These are phyloP conservation scores for Ligdia adustata DNA, from an alignment of 2,888 invertebrate species.

Conservation along the genomic window DNA sequence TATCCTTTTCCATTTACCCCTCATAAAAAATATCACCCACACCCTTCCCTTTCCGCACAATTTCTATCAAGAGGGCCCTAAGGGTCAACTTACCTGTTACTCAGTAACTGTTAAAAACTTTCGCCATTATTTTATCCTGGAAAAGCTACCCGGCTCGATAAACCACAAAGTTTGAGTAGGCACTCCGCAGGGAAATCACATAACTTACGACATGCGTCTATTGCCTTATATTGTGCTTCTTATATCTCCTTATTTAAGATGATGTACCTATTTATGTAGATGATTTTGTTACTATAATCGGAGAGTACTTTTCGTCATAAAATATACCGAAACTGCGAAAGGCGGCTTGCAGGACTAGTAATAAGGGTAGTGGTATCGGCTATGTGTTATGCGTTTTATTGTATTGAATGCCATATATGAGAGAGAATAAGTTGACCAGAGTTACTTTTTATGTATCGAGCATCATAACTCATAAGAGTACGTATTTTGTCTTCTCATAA, in stretches of 20 bases:
- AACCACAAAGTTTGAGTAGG: conserved; percentile 32
- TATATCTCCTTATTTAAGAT: conserved; percentile 19
- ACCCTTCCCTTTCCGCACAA: conserved; percentile 14
- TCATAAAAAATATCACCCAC: conserved; percentile 11
- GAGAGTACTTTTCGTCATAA: conserved; percentile 16
- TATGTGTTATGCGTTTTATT: too few species aligned
- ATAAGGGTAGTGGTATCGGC: not conserved
- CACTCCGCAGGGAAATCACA: conserved; percentile 34
- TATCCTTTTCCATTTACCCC: not conserved
- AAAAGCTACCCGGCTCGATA: conserved; percentile 33
- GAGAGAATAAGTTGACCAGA: too few species aligned
- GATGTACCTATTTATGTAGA: conserved; percentile 13
- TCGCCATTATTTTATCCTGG: conserved; percentile 26
- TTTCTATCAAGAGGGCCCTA: conserved; percentile 19
- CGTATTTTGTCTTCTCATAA: too few species aligned
- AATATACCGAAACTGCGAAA: conserved; percentile 5
- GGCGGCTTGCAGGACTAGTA: conserved; percentile 2
- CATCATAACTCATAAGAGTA: too few species aligned
- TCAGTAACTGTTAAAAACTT: conserved; percentile 33
- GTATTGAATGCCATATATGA: too few species aligned
- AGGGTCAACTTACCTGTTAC: conserved; percentile 27
- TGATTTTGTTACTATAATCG: conserved; percentile 13
- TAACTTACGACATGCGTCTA: conserved; percentile 30
- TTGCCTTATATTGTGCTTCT: conserved; percentile 22
- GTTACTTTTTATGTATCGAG: too few species aligned